Percentiles rank a stretch among this genome's conserved stretches.
Conservation (phyloP, 2,888 invertebrate species). For the Euproctis similis region DNA sequence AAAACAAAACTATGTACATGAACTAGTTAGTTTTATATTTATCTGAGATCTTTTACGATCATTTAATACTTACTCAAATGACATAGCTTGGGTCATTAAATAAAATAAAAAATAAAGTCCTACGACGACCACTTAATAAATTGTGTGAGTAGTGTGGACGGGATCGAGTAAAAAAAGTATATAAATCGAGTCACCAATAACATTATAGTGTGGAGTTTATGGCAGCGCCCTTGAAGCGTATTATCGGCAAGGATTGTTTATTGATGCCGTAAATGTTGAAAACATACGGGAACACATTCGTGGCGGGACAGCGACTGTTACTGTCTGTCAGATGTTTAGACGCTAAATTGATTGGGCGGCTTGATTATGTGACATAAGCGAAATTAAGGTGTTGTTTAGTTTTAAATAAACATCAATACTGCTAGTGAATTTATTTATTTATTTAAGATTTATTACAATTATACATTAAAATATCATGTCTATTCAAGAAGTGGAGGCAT, state of each 20-base stretch:
- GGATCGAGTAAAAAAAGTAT: constrained; percentile 43
- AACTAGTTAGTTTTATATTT: constrained; percentile 9
- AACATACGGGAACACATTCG: constrained; percentile 38
- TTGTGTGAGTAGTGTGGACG: constrained; percentile 42
- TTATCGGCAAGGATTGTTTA: constrained; percentile 65
- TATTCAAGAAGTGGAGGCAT: too few species aligned
- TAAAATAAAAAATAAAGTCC: constrained; percentile 32
- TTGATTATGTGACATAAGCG: too few species aligned
- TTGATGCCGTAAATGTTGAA: constrained; percentile 53
- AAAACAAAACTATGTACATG: neutral
- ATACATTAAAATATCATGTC: too few species aligned
- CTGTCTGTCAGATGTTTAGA: too few species aligned
- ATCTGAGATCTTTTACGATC: constrained; percentile 30
- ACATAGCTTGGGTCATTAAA: constrained; percentile 41
- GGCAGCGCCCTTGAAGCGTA: constrained; percentile 58
- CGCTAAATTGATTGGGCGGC: too few species aligned
- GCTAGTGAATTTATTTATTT: too few species aligned
- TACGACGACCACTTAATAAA: constrained; percentile 60
- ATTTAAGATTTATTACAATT: too few species aligned
- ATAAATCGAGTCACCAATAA: constrained; percentile 66
- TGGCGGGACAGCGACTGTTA: too few species aligned
- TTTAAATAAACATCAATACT: too few species aligned
- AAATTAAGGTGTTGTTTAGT: too few species aligned
- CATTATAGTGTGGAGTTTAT: constrained; percentile 67
- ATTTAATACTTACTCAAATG: constrained; percentile 47